Evolutionary conservation across 2,888 invertebrate species (phyloP).

Genomic region (Ectropis crepuscularia): DNA sequence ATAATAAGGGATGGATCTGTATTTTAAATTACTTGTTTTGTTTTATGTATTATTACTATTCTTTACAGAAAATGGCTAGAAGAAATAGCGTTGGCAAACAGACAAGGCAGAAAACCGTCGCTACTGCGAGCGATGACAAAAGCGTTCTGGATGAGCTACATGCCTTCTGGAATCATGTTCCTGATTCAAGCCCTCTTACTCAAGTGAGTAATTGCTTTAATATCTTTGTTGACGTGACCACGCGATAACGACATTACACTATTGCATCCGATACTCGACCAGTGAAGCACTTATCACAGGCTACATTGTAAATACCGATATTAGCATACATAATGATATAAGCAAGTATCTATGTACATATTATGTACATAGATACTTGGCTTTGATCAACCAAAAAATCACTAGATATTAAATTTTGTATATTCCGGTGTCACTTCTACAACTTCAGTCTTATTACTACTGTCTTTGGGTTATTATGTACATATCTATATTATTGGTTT

Average conservation of each 20-base stretch:
- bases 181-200: constrained; percentile 83
- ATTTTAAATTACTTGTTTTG: too few relatives aligned
- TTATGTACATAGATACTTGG: too few relatives aligned
- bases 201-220: constrained; percentile 66
- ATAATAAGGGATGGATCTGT: too few relatives aligned
- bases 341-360: too few relatives aligned
- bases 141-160: constrained; percentile 88
- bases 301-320: too few relatives aligned
- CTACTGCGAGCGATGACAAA: constrained; percentile 87
- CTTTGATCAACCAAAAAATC: too few relatives aligned
- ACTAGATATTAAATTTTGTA: too few relatives aligned
- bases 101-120: constrained; percentile 85
- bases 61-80: constrained; percentile 87
- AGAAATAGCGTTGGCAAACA: constrained; percentile 84
- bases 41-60: background rate
- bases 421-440: too few relatives aligned
- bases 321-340: too few relatives aligned
- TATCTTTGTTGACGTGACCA: constrained; percentile 42
- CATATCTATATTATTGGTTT: too few relatives aligned
- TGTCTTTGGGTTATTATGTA: too few relatives aligned
- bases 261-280: constrained; percentile 11
- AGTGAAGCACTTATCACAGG: background rate
- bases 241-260: constrained; percentile 48
- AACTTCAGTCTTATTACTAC: too few relatives aligned
- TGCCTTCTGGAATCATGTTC: constrained; percentile 86